A percentile compares a stretch with the other conserved stretches of the same genome.
These are phyloP conservation scores for Protaetia brevitarsis DNA, from an alignment of 1,140 invertebrate species.

Conservation along the genomic window DNA sequence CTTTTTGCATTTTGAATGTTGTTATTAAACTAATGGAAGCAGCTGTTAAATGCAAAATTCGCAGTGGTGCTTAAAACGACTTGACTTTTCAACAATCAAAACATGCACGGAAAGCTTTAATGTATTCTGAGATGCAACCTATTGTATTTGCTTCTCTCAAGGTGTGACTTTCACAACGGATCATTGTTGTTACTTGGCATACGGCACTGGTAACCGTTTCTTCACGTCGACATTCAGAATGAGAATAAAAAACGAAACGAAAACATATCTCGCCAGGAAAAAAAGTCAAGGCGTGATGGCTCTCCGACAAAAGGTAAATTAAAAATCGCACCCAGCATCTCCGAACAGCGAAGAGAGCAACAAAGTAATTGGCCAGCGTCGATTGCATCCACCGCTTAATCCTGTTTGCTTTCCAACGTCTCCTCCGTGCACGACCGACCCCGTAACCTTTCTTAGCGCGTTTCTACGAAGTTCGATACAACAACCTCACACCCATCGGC, in stretches of 20 bases:
- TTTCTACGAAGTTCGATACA: neutral
- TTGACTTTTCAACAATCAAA: no score
- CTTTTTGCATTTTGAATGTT: no score
- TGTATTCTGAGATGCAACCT: no score
- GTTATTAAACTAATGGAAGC: no score
- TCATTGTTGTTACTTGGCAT: no score
- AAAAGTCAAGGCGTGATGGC: slow-evolving; percentile 11
- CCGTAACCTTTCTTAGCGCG: slow-evolving; percentile 14
- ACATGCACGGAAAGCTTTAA: no score
- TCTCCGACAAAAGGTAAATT: neutral
- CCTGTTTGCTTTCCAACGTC: slow-evolving; percentile 17
- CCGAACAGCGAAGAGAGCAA: no score
- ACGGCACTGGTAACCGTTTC: neutral
- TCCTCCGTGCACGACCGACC: neutral
- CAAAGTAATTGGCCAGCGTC: slow-evolving; percentile 5
- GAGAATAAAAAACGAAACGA: neutral
- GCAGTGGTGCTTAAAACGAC: no score
- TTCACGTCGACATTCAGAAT: neutral
- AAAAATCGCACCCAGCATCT: neutral
- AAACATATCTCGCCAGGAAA: neutral
- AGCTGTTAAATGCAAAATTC: no score
- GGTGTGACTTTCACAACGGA: no score
- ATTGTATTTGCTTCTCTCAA: no score
- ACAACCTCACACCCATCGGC: neutral
- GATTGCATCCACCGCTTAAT: slow-evolving; percentile 6